phyloP scores from a whole-genome alignment of 2,797 vertebrate genomes.

The Sebastolobus altivelis region DNA sequence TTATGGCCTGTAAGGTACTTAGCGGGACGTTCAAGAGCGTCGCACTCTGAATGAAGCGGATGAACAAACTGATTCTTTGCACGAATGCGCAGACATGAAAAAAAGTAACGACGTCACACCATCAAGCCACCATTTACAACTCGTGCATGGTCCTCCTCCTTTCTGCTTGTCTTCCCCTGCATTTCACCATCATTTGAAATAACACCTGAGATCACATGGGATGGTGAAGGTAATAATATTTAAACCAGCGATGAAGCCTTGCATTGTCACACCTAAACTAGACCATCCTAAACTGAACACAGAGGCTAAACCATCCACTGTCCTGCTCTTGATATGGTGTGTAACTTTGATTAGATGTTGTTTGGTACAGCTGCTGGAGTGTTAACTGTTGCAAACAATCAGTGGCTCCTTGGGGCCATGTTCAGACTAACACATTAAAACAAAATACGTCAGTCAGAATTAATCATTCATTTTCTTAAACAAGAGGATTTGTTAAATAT shows the following conservation, averaged over 20 bases:
- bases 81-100: neutral
- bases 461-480: neutral
- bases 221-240: constrained; percentile 9
- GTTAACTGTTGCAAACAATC: constrained; percentile 41
- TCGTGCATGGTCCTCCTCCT: constrained; percentile 25
- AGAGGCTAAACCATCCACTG: constrained; percentile 19
- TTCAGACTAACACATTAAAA: constrained; percentile 24
- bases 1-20: neutral
- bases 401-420: constrained; percentile 23
- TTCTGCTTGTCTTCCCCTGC: constrained; percentile 32
- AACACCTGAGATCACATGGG: neutral
- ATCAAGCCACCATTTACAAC: constrained; percentile 19
- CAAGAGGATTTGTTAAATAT: constrained; percentile 33
- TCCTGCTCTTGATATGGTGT: constrained; percentile 52
- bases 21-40: neutral
- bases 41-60: constrained; percentile 1
- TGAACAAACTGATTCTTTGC: constrained; percentile 3
- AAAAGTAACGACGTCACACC: neutral
- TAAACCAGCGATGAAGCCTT: constrained; percentile 12
- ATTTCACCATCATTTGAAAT: constrained; percentile 22
- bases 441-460: neutral
- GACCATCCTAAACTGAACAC: constrained; percentile 11
- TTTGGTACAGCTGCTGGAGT: constrained; percentile 53
- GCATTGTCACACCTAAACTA: constrained; percentile 11
- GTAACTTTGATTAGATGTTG: constrained; percentile 56